A percentile compares a stretch with the other conserved stretches of the same genome.
Evolutionary conservation across 2,888 invertebrate species (phyloP).

Genomic region (Geotrupes spiniger): DNA sequence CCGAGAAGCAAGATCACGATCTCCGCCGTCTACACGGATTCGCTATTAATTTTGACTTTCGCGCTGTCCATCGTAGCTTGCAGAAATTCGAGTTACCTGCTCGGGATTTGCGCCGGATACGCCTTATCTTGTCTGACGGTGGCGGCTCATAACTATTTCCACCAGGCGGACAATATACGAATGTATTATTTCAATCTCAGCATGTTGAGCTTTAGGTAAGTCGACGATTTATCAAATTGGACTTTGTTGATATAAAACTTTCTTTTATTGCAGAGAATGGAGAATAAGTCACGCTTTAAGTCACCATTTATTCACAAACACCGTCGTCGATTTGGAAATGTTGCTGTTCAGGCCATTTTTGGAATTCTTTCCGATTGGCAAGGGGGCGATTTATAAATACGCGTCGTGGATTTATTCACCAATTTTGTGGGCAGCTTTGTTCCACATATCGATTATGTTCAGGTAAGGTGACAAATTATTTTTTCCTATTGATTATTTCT

Average conservation of each 20-base stretch:
- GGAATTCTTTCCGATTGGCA: constrained; percentile 60
- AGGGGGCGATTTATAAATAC: constrained; percentile 54
- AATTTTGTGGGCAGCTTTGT: constrained; percentile 29
- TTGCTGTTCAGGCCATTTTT: constrained; percentile 66
- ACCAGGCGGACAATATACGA: constrained; percentile 67
- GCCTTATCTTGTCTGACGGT: constrained; percentile 58
- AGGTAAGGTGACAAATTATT: constrained; percentile 6
- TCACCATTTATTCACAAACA: constrained; percentile 78
- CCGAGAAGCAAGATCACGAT: too few relatives aligned
- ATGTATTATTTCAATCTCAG: constrained; percentile 71
- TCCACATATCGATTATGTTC: constrained; percentile 16
- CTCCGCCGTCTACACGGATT: too few relatives aligned
- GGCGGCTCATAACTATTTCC: constrained; percentile 70
- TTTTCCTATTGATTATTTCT: background rate
- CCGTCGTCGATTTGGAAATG: constrained; percentile 70
- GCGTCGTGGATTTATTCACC: constrained; percentile 56
- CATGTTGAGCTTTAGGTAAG: constrained; percentile 59
- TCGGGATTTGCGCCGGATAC: constrained; percentile 55
- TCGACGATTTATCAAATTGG: constrained; percentile 2
- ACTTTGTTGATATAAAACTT: too few relatives aligned
- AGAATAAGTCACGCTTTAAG: constrained; percentile 73
- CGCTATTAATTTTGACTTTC: constrained; percentile 28
- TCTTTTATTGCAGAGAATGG: constrained; percentile 57
- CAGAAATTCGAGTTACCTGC: constrained; percentile 45
- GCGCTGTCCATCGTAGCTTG: constrained; percentile 40